phyloP scores from a whole-genome alignment of 2,888 invertebrate species.

The Cheilosia impressa region DNA sequence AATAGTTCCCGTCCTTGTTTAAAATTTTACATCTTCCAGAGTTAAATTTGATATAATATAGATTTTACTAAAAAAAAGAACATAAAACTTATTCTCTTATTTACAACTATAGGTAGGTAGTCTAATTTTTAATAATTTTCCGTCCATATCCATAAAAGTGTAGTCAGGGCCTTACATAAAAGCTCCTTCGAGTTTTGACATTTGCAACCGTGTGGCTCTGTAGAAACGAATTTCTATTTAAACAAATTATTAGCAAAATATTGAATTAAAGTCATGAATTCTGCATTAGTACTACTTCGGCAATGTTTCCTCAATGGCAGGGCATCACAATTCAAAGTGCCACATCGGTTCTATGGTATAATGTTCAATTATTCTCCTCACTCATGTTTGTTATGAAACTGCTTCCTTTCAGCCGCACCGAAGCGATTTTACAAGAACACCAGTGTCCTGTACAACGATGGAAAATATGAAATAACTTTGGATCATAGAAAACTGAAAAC shows the following conservation, averaged over 20 bases:
- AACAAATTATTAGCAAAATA: conserved; percentile 16
- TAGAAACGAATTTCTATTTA: neutral
- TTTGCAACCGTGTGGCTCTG: neutral
- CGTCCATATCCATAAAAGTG: too few relatives aligned
- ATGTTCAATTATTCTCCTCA: neutral
- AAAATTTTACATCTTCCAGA: too few relatives aligned
- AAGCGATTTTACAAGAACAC: conserved; percentile 91
- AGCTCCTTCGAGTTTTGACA: neutral
- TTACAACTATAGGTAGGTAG: too few relatives aligned
- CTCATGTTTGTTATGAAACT: conserved; percentile 56
- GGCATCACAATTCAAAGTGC: conserved; percentile 24
- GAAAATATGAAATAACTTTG: conserved; percentile 92
- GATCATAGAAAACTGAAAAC: conserved; percentile 96
- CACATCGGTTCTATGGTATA: conserved; percentile 78
- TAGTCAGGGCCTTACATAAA: neutral
- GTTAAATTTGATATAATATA: too few relatives aligned
- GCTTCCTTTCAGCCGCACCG: conserved; percentile 82
- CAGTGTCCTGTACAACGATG: conserved; percentile 88
- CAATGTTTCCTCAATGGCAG: conserved; percentile 44
- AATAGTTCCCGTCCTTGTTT: too few relatives aligned
- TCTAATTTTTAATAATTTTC: too few relatives aligned
- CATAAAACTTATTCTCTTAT: too few relatives aligned
- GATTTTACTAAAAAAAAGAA: too few relatives aligned
- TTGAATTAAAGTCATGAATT: conserved; percentile 32
- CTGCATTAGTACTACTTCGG: conserved; percentile 47